Conservation (phyloP, 1,140 invertebrate species). For the Mizuhopecten yessoensis region DNA sequence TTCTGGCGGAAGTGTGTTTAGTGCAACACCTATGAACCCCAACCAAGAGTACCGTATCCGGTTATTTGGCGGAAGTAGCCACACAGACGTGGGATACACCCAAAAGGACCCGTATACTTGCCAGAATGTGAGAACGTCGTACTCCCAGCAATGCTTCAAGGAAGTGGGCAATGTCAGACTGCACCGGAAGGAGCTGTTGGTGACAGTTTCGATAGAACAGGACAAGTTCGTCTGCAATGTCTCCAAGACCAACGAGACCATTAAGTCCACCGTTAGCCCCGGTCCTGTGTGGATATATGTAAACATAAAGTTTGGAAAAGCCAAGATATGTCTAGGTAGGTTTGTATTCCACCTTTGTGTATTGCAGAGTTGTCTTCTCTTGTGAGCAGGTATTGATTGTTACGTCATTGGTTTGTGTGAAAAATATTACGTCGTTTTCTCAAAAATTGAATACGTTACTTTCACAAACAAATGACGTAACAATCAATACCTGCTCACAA, state of each 20-base stretch:
- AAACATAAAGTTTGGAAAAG: not conserved
- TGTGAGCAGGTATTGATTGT: no score
- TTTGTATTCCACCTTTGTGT: no score
- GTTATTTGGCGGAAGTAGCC: constrained; percentile 15
- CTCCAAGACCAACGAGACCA: not conserved
- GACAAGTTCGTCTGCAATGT: not conserved
- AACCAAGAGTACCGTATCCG: not conserved
- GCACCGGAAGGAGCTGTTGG: not conserved
- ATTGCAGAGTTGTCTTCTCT: no score
- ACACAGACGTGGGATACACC: not conserved
- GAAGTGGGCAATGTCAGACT: not conserved
- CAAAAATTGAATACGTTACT: no score
- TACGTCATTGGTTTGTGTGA: no score
- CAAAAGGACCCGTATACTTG: not conserved
- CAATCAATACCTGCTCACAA: no score
- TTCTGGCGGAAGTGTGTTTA: not conserved
- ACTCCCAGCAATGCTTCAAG: not conserved
- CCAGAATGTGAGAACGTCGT: not conserved
- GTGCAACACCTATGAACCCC: not conserved
- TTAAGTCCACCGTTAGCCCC: not conserved
- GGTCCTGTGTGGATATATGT: not conserved
- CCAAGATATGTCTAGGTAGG: not conserved
- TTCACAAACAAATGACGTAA: no score
- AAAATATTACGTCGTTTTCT: no score
- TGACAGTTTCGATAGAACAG: not conserved